A percentile compares a stretch with the other conserved stretches of the same genome.
phyloP scores from a whole-genome alignment of 2,888 invertebrate genomes.

The Cotesia congregata region DNA sequence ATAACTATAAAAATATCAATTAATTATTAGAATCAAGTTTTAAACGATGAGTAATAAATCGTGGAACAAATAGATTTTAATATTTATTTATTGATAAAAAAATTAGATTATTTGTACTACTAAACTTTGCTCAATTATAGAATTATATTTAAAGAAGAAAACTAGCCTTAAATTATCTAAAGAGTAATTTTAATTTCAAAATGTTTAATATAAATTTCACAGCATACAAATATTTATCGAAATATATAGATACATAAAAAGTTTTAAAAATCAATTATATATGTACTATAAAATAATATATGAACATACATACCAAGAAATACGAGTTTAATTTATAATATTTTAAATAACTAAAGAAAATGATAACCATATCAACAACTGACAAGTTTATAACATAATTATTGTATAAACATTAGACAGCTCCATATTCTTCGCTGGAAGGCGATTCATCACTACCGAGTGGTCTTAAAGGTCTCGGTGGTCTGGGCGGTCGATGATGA shows the following conservation, averaged over 20 bases:
- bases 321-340: slow-evolving; percentile 47
- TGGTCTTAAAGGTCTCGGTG: slow-evolving; percentile 63
- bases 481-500: slow-evolving; percentile 58
- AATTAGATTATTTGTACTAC: slow-evolving; percentile 48
- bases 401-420: slow-evolving; percentile 56
- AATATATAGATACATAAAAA: slow-evolving; percentile 32
- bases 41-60: background rate
- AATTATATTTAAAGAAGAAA: slow-evolving; percentile 47
- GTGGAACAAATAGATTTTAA: background rate
- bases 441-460: slow-evolving; percentile 68
- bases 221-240: slow-evolving; percentile 14
- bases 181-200: slow-evolving; percentile 2
- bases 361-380: slow-evolving; percentile 41
- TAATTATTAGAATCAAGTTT: background rate
- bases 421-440: slow-evolving; percentile 69
- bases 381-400: slow-evolving; percentile 25
- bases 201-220: background rate
- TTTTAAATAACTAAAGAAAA: slow-evolving; percentile 21
- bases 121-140: slow-evolving; percentile 63
- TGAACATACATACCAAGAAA: background rate
- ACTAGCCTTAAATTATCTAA: background rate
- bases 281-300: background rate
- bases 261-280: background rate
- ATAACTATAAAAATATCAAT: slow-evolving; percentile 7
- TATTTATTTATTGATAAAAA: background rate